phyloP scores from a whole-genome alignment of 2,797 vertebrate genomes.

The Gambusia yucatana region DNA sequence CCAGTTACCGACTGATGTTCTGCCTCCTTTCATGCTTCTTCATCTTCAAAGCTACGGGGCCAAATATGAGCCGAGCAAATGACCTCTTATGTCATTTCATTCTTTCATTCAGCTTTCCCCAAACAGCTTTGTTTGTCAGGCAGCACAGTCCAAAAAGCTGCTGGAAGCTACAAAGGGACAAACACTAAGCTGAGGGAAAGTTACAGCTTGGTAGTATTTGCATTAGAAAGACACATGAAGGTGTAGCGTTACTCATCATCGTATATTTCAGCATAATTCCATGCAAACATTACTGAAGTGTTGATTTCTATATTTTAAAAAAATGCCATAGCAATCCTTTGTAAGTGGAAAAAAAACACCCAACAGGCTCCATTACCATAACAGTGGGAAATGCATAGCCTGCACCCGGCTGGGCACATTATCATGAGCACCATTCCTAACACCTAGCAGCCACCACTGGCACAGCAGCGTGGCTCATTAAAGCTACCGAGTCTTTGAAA shows the following conservation, averaged over 20 bases:
- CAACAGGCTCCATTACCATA: slow-evolving; percentile 65
- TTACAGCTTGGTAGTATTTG: slow-evolving; percentile 43
- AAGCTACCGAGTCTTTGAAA: slow-evolving; percentile 74
- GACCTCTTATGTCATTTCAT: slow-evolving; percentile 77
- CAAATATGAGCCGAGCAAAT: slow-evolving; percentile 73
- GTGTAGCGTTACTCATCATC: slow-evolving; percentile 29
- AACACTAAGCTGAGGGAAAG: slow-evolving; percentile 29
- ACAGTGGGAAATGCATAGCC: slow-evolving; percentile 68
- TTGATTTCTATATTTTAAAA: slow-evolving; percentile 26
- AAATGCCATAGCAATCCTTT: slow-evolving; percentile 43
- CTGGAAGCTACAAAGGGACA: slow-evolving; percentile 18
- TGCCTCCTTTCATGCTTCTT: slow-evolving; percentile 73
- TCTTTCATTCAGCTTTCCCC: slow-evolving; percentile 44
- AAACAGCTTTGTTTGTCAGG: slow-evolving; percentile 49
- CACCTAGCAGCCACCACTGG: slow-evolving; percentile 68
- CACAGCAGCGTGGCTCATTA: slow-evolving; percentile 74
- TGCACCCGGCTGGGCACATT: slow-evolving; percentile 66
- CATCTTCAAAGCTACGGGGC: slow-evolving; percentile 73
- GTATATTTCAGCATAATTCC: slow-evolving; percentile 50
- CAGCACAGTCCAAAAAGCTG: slow-evolving; percentile 36
- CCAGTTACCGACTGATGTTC: slow-evolving; percentile 72
- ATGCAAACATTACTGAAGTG: slow-evolving; percentile 38
- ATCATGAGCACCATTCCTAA: slow-evolving; percentile 75
- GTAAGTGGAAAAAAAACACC: slow-evolving; percentile 49
- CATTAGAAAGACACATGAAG: slow-evolving; percentile 39